These are phyloP conservation scores for Callochromis pleurospilus DNA, from an alignment of 2,113 vertebrate species.

Conservation along the genomic window DNA sequence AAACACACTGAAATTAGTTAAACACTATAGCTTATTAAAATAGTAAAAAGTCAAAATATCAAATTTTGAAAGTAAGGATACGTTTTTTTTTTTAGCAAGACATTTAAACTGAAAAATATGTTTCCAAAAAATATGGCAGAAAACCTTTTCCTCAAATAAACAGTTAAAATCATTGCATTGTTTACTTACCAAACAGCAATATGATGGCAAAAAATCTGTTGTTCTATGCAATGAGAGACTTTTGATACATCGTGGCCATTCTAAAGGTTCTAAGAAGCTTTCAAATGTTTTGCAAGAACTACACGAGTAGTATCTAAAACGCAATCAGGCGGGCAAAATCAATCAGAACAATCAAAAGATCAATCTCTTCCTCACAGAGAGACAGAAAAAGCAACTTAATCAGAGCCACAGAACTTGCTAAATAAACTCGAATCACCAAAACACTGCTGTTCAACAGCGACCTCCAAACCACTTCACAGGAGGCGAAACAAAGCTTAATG, in stretches of 20 bases:
- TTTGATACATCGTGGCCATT: background rate
- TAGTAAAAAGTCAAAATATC: background rate
- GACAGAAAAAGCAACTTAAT: background rate
- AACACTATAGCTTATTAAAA: background rate
- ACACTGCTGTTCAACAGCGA: background rate
- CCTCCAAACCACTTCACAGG: background rate
- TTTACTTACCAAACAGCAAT: background rate
- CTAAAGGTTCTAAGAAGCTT: background rate
- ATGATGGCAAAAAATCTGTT: background rate
- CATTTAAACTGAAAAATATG: background rate
- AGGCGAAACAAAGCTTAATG: background rate
- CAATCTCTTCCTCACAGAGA: background rate
- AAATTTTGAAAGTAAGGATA: background rate
- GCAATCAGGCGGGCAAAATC: background rate
- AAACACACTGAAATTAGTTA: background rate
- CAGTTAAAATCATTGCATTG: background rate
- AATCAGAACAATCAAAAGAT: background rate
- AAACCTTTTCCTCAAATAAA: background rate
- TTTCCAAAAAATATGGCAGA: accelerated
- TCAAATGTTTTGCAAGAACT: background rate
- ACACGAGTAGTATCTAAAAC: background rate
- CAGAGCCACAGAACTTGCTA: background rate
- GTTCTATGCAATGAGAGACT: background rate
- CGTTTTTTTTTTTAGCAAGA: background rate
- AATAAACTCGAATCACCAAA: background rate